Evolutionary conservation across 2,113 vertebrate genomes (phyloP), one percentile per base, ranked within the genome.

Genomic region (Hemibagrus wyckioides): DNA sequence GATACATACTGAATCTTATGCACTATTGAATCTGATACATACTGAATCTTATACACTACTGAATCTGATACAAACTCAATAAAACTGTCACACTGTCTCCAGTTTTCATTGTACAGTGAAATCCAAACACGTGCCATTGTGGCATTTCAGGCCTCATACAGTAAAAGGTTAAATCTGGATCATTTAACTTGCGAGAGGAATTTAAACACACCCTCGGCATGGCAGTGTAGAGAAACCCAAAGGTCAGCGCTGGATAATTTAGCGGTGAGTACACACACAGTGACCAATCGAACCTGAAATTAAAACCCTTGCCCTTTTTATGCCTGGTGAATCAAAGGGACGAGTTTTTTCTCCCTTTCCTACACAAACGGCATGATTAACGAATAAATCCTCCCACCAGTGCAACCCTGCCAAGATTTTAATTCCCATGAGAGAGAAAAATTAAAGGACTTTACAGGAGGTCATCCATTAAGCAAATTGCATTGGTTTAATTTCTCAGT

Each of bases 201-300:
- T 65, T 67, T 30, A 87, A 87, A 79, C 63, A 50, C 81, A 84
- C 48, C 86, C 57, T 33, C 50, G 13, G 44, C 56, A 36, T 36
- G 41, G 41, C 73, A 39, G 56, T 28, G 4, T 21, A 23, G 57
- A 41, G 28, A 63, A 77, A 65, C 61, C 71, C 48, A 87, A 87
- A 87, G 86, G 86, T 87, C 86, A 87, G 30, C 14, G 73, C 57
- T 67, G 73, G 73, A 84, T 83, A 84, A 87, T 87, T 76, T 65
- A 87, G 81, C 25, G 59, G 71, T 52, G 48, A 67, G 41, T 50
- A 83, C 80, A 77, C 80, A 86, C 52, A 82, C 86, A 82, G 67
- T 79, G 86, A 56, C 86, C 86, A 84, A 77, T 83, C 44, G 25
- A 50, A 87, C 39, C 82, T 54, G 50, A 79, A 83, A 87, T 79